Conservation (phyloP, 2,797 vertebrate genomes). For the Halcyon smyrnensis region DNA sequence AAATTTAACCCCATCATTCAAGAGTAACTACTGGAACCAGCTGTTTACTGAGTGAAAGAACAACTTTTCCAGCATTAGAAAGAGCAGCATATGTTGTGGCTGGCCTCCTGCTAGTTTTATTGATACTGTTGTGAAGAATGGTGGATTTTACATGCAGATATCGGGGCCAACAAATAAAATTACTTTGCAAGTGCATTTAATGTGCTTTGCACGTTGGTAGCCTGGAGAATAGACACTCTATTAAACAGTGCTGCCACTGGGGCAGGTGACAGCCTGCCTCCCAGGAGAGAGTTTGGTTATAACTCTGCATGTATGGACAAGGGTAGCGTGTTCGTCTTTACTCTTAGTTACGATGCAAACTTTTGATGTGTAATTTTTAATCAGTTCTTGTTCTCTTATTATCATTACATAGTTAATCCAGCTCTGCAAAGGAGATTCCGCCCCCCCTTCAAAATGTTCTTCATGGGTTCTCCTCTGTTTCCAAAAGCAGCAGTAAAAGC, state of each 20-base stretch:
- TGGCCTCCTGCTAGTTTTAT: conserved; percentile 15
- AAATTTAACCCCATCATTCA: conserved; percentile 66
- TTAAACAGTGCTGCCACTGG: neutral
- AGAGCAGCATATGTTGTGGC: neutral
- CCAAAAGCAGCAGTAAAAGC: neutral
- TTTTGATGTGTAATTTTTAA: neutral
- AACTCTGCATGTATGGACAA: fast-evolving
- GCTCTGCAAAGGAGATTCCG: neutral
- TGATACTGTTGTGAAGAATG: neutral
- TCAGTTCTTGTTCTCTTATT: neutral
- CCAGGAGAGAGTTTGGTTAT: neutral
- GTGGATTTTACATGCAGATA: neutral
- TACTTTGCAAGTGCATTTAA: neutral
- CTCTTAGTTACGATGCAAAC: neutral
- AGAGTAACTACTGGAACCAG: conserved; percentile 46
- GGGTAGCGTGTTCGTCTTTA: neutral
- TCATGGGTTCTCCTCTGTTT: neutral
- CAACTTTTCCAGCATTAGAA: neutral
- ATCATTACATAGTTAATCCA: neutral
- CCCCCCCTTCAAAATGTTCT: neutral
- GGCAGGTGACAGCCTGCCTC: neutral
- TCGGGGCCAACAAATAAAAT: neutral
- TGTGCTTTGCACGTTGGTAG: fast-evolving
- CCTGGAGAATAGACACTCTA: neutral
- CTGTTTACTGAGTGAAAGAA: conserved; percentile 20